A percentile compares a stretch with the other conserved stretches of the same genome.
Evolutionary conservation across 2,797 vertebrate genomes (phyloP).

Genomic region (Sebastes alutus): DNA sequence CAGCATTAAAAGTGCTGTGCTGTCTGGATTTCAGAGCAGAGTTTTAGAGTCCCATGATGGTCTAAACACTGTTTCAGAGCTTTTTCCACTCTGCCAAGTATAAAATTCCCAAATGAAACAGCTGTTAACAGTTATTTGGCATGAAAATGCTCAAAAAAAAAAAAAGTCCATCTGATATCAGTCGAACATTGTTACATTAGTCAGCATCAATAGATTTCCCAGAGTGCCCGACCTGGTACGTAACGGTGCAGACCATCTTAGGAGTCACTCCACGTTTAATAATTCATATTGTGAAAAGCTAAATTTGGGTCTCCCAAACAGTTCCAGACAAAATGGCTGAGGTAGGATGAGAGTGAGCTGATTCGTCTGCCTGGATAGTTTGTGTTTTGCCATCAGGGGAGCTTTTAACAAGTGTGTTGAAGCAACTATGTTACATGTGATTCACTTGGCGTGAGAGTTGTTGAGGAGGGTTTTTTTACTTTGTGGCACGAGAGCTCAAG

Average conservation of each 20-base stretch:
- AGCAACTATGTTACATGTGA: constrained; percentile 28
- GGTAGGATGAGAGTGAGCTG: constrained; percentile 37
- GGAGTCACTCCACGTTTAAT: constrained; percentile 59
- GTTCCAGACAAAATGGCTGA: constrained; percentile 66
- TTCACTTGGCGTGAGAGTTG: constrained; percentile 1
- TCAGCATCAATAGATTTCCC: constrained; percentile 13
- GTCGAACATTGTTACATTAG: not conserved
- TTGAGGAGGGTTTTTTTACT: constrained; percentile 22
- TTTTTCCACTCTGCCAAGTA: constrained; percentile 27
- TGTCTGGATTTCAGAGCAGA: constrained; percentile 16
- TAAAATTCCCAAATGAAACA: constrained; percentile 29
- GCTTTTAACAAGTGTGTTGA: constrained; percentile 51
- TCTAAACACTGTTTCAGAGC: constrained; percentile 20
- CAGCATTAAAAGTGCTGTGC: constrained; percentile 18
- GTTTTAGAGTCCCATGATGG: constrained; percentile 18
- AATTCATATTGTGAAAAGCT: constrained; percentile 62
- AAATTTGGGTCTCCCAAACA: constrained; percentile 65
- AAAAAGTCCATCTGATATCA: not conserved
- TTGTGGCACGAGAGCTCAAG: constrained; percentile 29
- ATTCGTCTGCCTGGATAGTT: constrained; percentile 34
- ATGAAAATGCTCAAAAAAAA: not conserved
- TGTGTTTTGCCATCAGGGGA: constrained; percentile 29
- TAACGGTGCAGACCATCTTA: constrained; percentile 30
- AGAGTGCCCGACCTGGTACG: not conserved
- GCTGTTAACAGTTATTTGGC: not conserved